Evolutionary conservation across 2,797 vertebrate genomes (phyloP), one percentile per base, ranked within the genome.

Genomic region (Amblyopsis hoosieri): DNA sequence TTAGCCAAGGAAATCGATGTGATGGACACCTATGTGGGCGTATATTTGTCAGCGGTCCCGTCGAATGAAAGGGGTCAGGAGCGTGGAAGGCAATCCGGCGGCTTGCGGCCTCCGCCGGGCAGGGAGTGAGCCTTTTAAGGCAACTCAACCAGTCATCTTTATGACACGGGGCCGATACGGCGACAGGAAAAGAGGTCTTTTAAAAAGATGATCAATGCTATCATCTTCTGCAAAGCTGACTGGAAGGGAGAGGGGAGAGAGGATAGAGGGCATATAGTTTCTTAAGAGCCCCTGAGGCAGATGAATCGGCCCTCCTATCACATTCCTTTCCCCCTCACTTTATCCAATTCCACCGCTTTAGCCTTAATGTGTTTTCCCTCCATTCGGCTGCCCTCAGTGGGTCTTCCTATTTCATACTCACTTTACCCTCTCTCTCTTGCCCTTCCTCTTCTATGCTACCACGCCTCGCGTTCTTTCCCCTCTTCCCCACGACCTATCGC

Each of bases 191-290:
- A 77, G 75, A 31, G 53, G 57, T 61, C 76, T 85, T 83, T 89
- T 78, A 87, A 87, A 76, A 87, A 86, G 56, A 89, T 85, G 88
- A 92, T 90, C 89, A 85, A 88, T 87, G 86, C 69, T 87, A 88
- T 92, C 87, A 67, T 85, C 78, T 90, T 89, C 71, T 83, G 79
- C 63, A 42, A 74, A 67, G 76, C 69, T 80, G 82, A 74, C 71
- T 75, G 74, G 65, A 67, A 82, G 54, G 64, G 55, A 61, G 70
- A 72, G 51, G 55, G 59, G 73, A 58, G 57, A 62, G 37, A 71
- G 75, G 62, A 56, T 49, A 31, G 81, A 9, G 37, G 45, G 31
- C 33, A 37, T 37, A 37, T 37, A 37, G 33, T 37, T 37, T 37
- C 33, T 37, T 37, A 37, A 37, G 33, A 37, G 33, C 33, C 33